Evolutionary conservation across 2,888 invertebrate species (phyloP), one percentile per base, ranked within the genome.

Genomic region (Bruchidius siliquastri): DNA sequence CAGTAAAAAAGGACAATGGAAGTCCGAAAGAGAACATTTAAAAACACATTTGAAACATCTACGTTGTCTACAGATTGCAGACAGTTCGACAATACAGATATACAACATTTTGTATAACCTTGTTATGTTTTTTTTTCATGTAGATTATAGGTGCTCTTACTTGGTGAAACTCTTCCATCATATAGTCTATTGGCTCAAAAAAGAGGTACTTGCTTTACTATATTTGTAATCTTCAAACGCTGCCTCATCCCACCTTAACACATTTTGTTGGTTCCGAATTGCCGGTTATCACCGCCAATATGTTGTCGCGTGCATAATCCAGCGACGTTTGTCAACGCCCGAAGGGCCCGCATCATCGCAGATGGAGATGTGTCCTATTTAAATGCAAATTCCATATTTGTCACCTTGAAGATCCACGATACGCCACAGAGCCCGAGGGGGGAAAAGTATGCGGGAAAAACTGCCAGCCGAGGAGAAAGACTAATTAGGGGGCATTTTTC

Each of bases 371-470:
- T 90, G 88, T 88, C 88, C 90, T 88, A 90, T 90, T 90, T 90
- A 90, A 89, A 90, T 90, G 90, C 89, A 90, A 90, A 90, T 90
- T 90, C 88, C 88, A 88, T 89, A 90, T 90, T 90, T 90, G 89
- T 89, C 90, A 89, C 89, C 87, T 87, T 85, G 83, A 49, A 49
- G 49, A 49, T 49, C 49, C 49, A 18, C 49, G 49, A 13, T 18
- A 13, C 18, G 49, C 18, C 49, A 49, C 49, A 49, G 13, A 1
- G 49, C 49, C 49, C 18, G 49, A 4, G 49, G 49, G 13, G 49
- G 49, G 49, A 49, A 49, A 49, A 49, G 49, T 49, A 49, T 49
- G 49, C 49, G 49, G 49, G 49, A 49, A 49, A 49, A 49, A 49
- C 49, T 49, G 49, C 49, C 49, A 49, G 18, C 8, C 49, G 6